Conservation (phyloP, 35 echinoderm and acorn worm genomes). For the Strongylocentrotus purpuratus region DNA sequence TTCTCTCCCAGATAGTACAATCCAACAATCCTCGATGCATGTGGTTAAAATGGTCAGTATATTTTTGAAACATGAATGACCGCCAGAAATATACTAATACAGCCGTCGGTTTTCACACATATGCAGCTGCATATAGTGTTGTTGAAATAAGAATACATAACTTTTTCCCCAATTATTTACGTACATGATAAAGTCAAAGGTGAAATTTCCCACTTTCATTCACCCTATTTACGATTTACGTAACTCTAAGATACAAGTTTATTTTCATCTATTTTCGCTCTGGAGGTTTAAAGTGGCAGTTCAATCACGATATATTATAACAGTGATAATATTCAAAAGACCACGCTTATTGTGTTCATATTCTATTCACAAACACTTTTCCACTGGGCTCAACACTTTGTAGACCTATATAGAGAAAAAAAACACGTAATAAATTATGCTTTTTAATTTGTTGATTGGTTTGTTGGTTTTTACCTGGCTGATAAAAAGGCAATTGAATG, state of each 20-base stretch:
- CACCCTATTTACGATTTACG: neutral
- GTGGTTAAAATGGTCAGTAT: neutral
- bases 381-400: too few species aligned
- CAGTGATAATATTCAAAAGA: neutral
- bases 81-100: neutral
- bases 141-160: neutral
- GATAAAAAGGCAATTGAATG: too few species aligned
- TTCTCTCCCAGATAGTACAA: neutral
- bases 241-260: neutral
- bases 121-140: neutral
- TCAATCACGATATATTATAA: neutral
- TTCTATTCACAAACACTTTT: too few species aligned
- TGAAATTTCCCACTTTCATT: neutral
- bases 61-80: neutral
- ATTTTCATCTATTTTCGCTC: neutral
- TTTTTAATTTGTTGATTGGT: too few species aligned
- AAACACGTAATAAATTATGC: too few species aligned
- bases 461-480: too few species aligned
- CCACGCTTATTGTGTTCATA: too few species aligned
- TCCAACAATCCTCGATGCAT: too few species aligned
- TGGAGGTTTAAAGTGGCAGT: neutral
- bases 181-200: neutral
- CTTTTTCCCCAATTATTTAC: too few species aligned
- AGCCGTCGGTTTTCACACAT: neutral
- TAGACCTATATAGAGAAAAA: too few species aligned